Evolutionary conservation across 2,113 vertebrate species (phyloP).

Genomic region (Puffinus mauretanicus): DNA sequence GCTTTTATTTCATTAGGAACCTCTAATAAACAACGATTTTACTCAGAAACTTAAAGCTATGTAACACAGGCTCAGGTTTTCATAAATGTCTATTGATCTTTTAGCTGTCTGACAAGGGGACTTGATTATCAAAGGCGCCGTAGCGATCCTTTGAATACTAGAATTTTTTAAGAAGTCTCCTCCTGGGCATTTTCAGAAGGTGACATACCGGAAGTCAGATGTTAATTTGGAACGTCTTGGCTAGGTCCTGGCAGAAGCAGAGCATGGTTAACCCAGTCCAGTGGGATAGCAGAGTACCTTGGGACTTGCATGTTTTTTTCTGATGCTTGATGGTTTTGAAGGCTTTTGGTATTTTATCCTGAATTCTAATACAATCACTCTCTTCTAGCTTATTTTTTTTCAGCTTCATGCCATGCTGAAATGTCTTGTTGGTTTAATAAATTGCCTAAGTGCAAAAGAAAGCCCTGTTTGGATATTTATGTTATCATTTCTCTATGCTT

Average conservation of each 20-base stretch:
- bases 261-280: not conserved
- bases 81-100: not conserved
- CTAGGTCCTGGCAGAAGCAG: not conserved
- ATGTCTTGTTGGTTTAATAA: conserved; percentile 21
- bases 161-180: not conserved
- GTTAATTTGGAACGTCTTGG: not conserved
- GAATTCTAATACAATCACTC: not conserved
- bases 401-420: not conserved
- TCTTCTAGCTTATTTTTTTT: not conserved
- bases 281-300: not conserved
- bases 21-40: not conserved
- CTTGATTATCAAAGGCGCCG: fast-evolving
- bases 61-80: not conserved
- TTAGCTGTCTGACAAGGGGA: not conserved
- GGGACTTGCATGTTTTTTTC: not conserved
- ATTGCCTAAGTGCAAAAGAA: not conserved
- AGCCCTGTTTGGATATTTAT: not conserved
- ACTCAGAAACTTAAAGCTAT: not conserved
- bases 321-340: not conserved
- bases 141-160: not conserved
- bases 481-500: not conserved
- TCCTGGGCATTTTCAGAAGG: not conserved
- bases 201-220: not conserved
- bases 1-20: not conserved
- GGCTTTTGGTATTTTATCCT: not conserved